Base-by-base conservation (phyloP, 1,140 invertebrate species). In the Ceratitis capitata region DNA sequence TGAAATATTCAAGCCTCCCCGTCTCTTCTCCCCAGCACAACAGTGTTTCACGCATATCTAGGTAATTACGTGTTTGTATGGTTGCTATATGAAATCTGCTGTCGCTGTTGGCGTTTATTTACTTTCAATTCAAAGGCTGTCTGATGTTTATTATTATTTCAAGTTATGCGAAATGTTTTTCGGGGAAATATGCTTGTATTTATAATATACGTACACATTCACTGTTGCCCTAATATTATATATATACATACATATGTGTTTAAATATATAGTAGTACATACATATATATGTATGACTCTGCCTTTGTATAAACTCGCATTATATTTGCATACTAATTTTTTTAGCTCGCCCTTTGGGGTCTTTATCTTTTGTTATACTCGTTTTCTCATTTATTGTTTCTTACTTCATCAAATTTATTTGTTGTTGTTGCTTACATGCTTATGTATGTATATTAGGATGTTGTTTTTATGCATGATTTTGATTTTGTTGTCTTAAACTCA, bases 101-200 rank as follows among this genome's bases (percentile, higher is more conserved):
- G 61, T 39, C 32, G 32, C 29, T 69, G 5, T 69, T 19, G 61
- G 10, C 61, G 32, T 35, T 35, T 69, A 69, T 69, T 69, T 69
- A 69, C 61, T 69, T 69, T 69, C 61, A 69, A 69, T 69, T 69
- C 61, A 69, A 69, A 69, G 32, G 16, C 61, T 35, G 29, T 69
- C 61, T 39, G 61, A 69, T 69, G 61, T 69, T 69, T 69, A 69
- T 39, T 69, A 69, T 69, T 69, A 69, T 69, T 69, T 35, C 35
- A 69, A 69, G 61, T 69, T 35, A 69, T 35, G 39, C 61, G 26
- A 69, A 69, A 35, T 69, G 61, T 16, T 69, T 35, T 69, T 69
- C 14, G 14, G n/a, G 29, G 6, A 29, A 69, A 69, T n/a, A 69
- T 39, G 29, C 61, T 7, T 69, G 61, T 69, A 23, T 69, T 69